These are phyloP conservation scores for Netelia fuscicornis DNA, from an alignment of 2,888 invertebrate genomes.

Conservation along the genomic window DNA sequence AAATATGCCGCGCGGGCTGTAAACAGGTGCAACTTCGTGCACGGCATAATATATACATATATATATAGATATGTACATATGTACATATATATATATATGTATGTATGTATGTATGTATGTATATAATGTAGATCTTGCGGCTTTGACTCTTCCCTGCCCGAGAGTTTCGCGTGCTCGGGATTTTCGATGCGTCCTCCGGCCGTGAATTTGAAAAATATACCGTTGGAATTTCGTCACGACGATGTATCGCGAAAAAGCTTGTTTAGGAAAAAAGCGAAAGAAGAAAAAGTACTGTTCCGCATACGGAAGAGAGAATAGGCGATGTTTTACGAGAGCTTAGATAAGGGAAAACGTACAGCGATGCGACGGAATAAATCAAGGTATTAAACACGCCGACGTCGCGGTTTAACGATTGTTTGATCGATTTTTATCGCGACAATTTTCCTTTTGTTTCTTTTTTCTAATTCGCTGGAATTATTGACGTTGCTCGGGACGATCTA, in stretches of 20 bases:
- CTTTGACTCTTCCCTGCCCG: background rate
- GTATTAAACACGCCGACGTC: too few relatives aligned
- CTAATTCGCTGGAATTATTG: too few relatives aligned
- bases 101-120: background rate
- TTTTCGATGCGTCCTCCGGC: background rate
- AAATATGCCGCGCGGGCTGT: conserved; percentile 23
- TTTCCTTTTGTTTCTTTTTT: too few relatives aligned
- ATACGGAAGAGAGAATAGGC: background rate
- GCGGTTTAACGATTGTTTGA: too few relatives aligned
- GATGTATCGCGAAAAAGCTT: background rate
- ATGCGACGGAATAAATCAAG: too few relatives aligned
- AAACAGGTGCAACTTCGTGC: conserved; percentile 22
- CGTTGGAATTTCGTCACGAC: background rate
- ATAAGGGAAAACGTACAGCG: too few relatives aligned
- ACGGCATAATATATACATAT: background rate
- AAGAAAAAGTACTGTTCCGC: background rate
- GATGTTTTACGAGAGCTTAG: too few relatives aligned
- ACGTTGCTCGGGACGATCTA: too few relatives aligned
- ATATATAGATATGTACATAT: background rate
- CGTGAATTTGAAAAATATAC: conserved; percentile 16
- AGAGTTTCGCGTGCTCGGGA: conserved; percentile 8
- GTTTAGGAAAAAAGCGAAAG: background rate
- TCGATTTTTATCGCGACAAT: too few relatives aligned
- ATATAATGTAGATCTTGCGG: background rate
- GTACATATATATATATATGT: background rate